Conservation (phyloP, 1,140 invertebrate genomes). For the Holcopasites calliopsidis region DNA sequence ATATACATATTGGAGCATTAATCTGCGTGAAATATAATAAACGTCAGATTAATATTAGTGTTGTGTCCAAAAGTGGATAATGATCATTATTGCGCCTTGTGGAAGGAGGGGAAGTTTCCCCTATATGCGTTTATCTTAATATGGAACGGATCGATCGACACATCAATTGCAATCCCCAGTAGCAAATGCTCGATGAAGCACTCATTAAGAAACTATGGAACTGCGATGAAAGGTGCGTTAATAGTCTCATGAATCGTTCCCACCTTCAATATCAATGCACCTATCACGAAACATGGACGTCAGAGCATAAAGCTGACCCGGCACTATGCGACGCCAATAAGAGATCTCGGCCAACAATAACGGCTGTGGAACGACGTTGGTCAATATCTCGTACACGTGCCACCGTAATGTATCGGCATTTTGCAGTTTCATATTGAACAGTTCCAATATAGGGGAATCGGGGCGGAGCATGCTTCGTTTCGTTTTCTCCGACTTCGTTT, state of each 20-base stretch:
- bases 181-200: background rate
- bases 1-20: no score
- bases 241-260: conserved; percentile 40
- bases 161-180: no score
- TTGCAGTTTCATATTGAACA: conserved; percentile 58
- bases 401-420: conserved; percentile 58
- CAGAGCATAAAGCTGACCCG: conserved; percentile 28
- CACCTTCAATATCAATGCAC: conserved; percentile 54
- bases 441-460: conserved; percentile 51
- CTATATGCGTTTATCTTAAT: no score
- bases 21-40: no score
- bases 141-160: no score
- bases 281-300: conserved; percentile 49
- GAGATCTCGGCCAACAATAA: conserved; percentile 60
- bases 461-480: background rate
- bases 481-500: conserved; percentile 52
- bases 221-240: conserved; percentile 22
- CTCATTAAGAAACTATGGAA: background rate
- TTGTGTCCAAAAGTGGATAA: no score
- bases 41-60: no score
- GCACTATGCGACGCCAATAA: conserved; percentile 56
- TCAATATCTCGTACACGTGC: conserved; percentile 63
- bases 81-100: no score
- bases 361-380: conserved; percentile 56
- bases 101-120: no score